These are phyloP conservation scores for Agapornis roseicollis DNA, from an alignment of 2,113 vertebrate genomes.

Conservation along the genomic window DNA sequence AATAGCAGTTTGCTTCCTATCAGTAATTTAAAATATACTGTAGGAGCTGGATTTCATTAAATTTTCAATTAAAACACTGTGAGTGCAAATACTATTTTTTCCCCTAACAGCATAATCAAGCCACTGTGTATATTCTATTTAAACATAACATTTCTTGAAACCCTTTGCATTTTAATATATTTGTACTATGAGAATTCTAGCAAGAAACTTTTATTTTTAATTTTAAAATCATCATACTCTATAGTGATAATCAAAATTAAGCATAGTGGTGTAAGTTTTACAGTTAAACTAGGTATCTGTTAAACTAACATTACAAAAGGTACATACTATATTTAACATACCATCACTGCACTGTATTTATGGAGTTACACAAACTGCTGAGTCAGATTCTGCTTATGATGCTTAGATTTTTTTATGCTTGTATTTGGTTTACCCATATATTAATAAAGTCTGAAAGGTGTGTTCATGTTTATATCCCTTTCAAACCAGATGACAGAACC, in stretches of 20 bases:
- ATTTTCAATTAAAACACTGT: background rate
- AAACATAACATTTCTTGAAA: background rate
- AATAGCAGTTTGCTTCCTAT: slow-evolving; percentile 40
- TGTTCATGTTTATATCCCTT: slow-evolving; percentile 4
- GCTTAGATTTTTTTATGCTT: background rate
- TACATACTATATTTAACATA: background rate
- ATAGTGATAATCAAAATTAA: background rate
- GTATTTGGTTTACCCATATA: background rate
- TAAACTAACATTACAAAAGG: background rate
- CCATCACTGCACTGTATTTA: background rate
- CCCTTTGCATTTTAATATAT: background rate
- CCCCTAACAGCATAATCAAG: background rate
- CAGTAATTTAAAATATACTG: background rate
- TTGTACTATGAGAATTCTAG: background rate
- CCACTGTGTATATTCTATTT: background rate
- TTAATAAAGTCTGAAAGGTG: background rate
- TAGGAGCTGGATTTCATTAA: background rate
- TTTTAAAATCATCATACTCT: background rate
- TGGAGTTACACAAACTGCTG: slow-evolving; percentile 2
- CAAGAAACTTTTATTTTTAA: background rate
- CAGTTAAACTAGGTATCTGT: background rate
- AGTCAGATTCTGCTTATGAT: slow-evolving; percentile 39
- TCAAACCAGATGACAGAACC: slow-evolving; percentile 8
- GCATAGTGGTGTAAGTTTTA: background rate
- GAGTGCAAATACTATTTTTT: background rate